These are phyloP conservation scores for Scaptomyza parva DNA, from an alignment of 2,888 invertebrate genomes.

Conservation along the genomic window DNA sequence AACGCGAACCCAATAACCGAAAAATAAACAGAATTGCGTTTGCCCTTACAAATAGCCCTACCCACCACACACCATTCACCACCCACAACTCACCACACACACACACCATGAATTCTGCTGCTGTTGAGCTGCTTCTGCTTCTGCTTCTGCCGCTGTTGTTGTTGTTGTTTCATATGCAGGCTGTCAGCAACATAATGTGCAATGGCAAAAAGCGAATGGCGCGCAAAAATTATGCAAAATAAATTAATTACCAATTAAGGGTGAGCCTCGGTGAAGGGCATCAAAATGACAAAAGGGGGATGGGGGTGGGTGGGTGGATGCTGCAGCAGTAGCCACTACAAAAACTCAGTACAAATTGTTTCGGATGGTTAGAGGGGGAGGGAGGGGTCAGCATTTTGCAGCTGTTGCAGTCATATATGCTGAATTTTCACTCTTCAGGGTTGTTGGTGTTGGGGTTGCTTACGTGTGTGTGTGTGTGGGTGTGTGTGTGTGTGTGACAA, in stretches of 20 bases:
- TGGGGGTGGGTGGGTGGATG: background rate
- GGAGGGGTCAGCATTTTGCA: conserved; percentile 52
- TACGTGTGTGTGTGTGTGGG: background rate
- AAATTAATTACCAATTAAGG: conserved; percentile 84
- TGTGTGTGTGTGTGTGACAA: background rate
- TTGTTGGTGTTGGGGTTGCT: conserved; percentile 14
- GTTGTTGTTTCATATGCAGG: conserved; percentile 12
- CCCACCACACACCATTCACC: no score
- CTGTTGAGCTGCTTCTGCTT: no score
- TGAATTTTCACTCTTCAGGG: conserved; percentile 35
- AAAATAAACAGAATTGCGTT: conserved; percentile 63
- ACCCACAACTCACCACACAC: background rate
- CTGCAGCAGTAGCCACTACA: conserved; percentile 38
- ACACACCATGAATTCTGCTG: no score
- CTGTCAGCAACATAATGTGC: conserved; percentile 74
- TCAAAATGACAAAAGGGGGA: background rate
- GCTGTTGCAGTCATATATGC: conserved; percentile 68
- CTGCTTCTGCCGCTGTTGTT: no score
- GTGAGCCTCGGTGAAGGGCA: conserved; percentile 14
- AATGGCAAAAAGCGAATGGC: conserved; percentile 43
- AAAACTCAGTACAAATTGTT: conserved; percentile 7
- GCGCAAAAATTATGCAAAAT: conserved; percentile 82
- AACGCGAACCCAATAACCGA: conserved; percentile 54
- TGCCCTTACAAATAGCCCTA: conserved; percentile 13
- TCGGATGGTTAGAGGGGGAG: background rate